A percentile compares a stretch with the other conserved stretches of the same genome.
These are phyloP conservation scores for Cepphus grylle DNA, from an alignment of 2,113 vertebrate genomes.

Conservation along the genomic window DNA sequence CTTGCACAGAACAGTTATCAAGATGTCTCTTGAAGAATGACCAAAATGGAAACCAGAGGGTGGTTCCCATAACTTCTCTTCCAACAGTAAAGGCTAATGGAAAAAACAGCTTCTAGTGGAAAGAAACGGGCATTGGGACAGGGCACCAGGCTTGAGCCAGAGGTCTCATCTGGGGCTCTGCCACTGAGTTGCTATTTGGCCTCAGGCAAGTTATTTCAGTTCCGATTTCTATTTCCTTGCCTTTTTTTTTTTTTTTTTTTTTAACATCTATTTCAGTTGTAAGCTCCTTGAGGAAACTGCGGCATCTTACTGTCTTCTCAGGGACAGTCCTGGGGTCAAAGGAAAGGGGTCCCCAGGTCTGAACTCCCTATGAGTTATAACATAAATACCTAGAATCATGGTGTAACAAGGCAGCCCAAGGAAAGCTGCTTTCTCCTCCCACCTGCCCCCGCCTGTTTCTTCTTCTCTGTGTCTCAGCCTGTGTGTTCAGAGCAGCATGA, in stretches of 20 bases:
- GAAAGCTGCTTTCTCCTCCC: slow-evolving; percentile 3
- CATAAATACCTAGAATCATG: background rate
- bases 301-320: background rate
- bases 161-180: background rate
- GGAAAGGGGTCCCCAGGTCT: background rate
- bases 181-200: background rate
- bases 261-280: background rate
- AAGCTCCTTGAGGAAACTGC: background rate
- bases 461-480: background rate
- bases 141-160: background rate
- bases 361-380: background rate
- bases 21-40: background rate
- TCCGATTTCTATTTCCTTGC: background rate
- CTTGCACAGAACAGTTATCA: background rate
- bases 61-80: background rate
- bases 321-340: background rate
- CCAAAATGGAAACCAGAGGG: background rate
- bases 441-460: slow-evolving; percentile 40
- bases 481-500: background rate
- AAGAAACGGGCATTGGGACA: background rate
- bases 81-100: background rate
- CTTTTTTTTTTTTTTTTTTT: background rate
- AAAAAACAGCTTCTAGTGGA: background rate
- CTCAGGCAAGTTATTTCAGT: background rate
- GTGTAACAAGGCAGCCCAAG: background rate